A percentile compares a stretch with the other conserved stretches of the same genome.
These are phyloP conservation scores for Proteles cristata DNA, from an alignment of 2,113 vertebrate genomes.

Conservation along the genomic window DNA sequence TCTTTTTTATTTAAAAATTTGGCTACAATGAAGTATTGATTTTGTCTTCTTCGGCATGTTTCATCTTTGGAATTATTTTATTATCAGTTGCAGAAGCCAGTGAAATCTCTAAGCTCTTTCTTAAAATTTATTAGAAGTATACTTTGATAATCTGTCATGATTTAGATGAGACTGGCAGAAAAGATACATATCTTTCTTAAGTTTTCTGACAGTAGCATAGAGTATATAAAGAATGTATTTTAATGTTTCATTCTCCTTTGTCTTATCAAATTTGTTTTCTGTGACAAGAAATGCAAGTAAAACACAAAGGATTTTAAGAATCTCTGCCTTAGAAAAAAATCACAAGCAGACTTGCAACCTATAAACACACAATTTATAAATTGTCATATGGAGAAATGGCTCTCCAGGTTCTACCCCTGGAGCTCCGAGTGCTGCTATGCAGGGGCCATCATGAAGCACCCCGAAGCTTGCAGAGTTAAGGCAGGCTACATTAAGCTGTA, in stretches of 20 bases:
- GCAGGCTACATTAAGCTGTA: not conserved
- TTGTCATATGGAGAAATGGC: not conserved
- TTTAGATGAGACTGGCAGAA: not conserved
- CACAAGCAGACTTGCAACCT: not conserved
- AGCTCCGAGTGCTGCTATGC: not conserved
- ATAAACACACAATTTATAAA: not conserved
- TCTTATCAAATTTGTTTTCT: not conserved
- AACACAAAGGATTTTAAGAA: not conserved
- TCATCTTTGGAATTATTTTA: not conserved
- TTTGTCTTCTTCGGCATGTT: constrained; percentile 17
- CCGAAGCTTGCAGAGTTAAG: not conserved
- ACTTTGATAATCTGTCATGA: not conserved
- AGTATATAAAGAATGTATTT: not conserved
- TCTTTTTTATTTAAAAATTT: constrained; percentile 19
- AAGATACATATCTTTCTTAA: not conserved
- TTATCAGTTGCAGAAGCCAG: not conserved
- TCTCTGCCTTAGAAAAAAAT: not conserved
- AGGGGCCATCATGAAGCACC: not conserved
- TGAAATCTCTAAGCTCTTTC: not conserved
- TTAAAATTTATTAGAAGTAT: not conserved
- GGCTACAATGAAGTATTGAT: not conserved
- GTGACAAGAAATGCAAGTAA: not conserved
- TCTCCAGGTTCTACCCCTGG: not conserved
- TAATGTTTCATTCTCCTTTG: not conserved
- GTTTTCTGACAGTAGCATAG: not conserved